Evolutionary conservation across 2,888 invertebrate genomes (phyloP).

Genomic region (Chorisops tibialis): DNA sequence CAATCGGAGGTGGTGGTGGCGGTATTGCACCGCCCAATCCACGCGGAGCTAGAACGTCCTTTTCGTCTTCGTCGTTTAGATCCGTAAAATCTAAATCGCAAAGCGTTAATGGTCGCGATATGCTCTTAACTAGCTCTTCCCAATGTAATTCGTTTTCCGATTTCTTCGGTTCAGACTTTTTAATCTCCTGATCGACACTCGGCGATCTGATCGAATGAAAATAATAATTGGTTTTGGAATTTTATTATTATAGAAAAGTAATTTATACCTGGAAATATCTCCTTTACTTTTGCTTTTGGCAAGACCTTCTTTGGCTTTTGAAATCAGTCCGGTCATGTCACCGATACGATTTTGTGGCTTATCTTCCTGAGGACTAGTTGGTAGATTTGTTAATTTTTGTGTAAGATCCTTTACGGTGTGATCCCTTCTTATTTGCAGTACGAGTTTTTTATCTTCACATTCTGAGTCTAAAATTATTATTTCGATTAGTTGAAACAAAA

Average conservation of each 20-base stretch:
- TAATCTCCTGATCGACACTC: constrained; percentile 69
- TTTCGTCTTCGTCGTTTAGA: constrained; percentile 82
- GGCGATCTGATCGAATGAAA: constrained; percentile 56
- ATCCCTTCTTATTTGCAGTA: constrained; percentile 71
- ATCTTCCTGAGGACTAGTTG: constrained; percentile 57
- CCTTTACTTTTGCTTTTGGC: constrained; percentile 82
- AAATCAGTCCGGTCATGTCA: constrained; percentile 86
- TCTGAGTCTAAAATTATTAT: constrained; percentile 52
- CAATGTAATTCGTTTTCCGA: constrained; percentile 93
- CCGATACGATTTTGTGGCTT: constrained; percentile 64
- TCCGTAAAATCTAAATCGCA: constrained; percentile 98
- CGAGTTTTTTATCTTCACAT: constrained; percentile 60
- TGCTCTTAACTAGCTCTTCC: constrained; percentile 82
- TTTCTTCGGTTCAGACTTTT: constrained; percentile 73
- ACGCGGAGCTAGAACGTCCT: constrained; percentile 68
- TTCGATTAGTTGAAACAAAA: too few relatives aligned
- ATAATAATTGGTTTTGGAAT: neutral
- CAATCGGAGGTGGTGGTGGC: constrained; percentile 77
- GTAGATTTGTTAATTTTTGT: constrained; percentile 74
- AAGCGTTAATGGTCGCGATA: constrained; percentile 72
- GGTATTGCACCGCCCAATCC: constrained; percentile 66
- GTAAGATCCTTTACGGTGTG: constrained; percentile 86
- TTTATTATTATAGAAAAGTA: neutral
- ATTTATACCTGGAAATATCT: constrained; percentile 51
- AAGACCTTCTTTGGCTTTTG: constrained; percentile 89